These are phyloP conservation scores for Clepsis dumicolana DNA, from an alignment of 2,888 invertebrate genomes.

Conservation along the genomic window DNA sequence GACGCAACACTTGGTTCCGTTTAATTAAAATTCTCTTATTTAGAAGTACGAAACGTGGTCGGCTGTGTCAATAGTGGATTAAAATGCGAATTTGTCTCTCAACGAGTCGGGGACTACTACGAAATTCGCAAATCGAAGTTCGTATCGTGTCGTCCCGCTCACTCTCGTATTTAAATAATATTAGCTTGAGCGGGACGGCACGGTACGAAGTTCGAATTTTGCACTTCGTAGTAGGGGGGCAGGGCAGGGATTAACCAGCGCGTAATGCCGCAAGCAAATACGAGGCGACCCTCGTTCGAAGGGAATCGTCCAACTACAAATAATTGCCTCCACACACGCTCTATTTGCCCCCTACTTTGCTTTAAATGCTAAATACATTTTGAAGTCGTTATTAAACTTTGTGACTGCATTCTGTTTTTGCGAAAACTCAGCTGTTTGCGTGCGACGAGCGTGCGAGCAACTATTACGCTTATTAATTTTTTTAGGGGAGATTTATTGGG, in stretches of 20 bases:
- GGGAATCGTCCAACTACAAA: conserved; percentile 61
- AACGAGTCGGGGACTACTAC: no score
- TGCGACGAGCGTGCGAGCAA: conserved; percentile 1
- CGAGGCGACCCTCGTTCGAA: conserved; percentile 56
- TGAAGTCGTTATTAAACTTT: conserved; percentile 38
- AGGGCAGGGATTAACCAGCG: conserved; percentile 61
- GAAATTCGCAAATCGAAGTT: no score
- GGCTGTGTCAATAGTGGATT: conserved; percentile 56
- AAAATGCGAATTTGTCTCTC: conserved; percentile 54
- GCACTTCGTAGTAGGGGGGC: no score
- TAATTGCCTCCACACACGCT: conserved; percentile 64
- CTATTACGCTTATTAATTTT: conserved; percentile 10
- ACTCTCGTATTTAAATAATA: no score
- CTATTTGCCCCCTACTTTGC: conserved; percentile 60
- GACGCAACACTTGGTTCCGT: background rate
- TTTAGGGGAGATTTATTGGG: conserved; percentile 20
- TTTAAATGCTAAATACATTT: conserved; percentile 43
- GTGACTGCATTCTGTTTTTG: conserved; percentile 32
- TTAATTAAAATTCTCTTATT: conserved; percentile 21
- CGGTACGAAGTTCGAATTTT: no score
- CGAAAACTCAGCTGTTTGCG: conserved; percentile 28
- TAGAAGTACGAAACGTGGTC: conserved; percentile 30
- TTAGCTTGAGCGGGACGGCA: no score
- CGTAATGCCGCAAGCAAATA: conserved; percentile 70
- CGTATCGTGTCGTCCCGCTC: no score